These are phyloP conservation scores for Dicentrarchus labrax DNA, from an alignment of 2,113 vertebrate genomes.

Conservation along the genomic window DNA sequence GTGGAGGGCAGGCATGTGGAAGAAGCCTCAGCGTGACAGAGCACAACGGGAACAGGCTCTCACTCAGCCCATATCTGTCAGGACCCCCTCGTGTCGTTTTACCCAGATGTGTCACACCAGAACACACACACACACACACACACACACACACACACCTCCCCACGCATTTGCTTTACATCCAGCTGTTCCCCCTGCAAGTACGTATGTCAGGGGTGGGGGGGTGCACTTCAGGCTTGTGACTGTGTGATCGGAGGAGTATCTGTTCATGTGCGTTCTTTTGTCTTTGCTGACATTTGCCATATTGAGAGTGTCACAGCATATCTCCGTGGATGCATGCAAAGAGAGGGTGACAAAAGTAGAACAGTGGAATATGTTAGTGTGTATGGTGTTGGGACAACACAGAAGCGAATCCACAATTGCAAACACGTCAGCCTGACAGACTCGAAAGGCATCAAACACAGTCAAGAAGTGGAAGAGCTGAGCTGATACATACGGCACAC, in stretches of 20 bases:
- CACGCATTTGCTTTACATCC: slow-evolving; percentile 57
- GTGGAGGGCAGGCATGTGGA: slow-evolving; percentile 62
- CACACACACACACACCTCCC: slow-evolving; percentile 46
- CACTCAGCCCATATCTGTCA: slow-evolving; percentile 74
- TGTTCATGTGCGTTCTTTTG: slow-evolving; percentile 34
- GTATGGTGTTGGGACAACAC: slow-evolving; percentile 28
- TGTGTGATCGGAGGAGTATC: slow-evolving; percentile 24
- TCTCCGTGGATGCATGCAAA: slow-evolving; percentile 35
- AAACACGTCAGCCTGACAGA: slow-evolving; percentile 30
- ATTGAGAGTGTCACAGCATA: slow-evolving; percentile 49
- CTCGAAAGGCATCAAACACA: slow-evolving; percentile 21
- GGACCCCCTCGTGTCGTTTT: slow-evolving; percentile 54
- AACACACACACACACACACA: slow-evolving; percentile 62
- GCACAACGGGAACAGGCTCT: slow-evolving; percentile 63
- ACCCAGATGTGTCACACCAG: slow-evolving; percentile 74
- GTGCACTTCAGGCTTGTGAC: slow-evolving; percentile 4
- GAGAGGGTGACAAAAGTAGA: slow-evolving; percentile 55
- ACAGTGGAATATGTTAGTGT: slow-evolving; percentile 35
- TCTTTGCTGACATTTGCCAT: slow-evolving; percentile 56
- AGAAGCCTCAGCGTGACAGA: slow-evolving; percentile 63
- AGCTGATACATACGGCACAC: background rate
- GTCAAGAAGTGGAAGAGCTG: slow-evolving; percentile 11
- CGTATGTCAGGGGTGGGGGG: background rate
- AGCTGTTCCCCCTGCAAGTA: slow-evolving; percentile 53
- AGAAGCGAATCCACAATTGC: slow-evolving; percentile 34